Evolutionary conservation across 2,113 vertebrate genomes (phyloP), one percentile per base, ranked within the genome.

Genomic region (Phylloscopus trochiloides): DNA sequence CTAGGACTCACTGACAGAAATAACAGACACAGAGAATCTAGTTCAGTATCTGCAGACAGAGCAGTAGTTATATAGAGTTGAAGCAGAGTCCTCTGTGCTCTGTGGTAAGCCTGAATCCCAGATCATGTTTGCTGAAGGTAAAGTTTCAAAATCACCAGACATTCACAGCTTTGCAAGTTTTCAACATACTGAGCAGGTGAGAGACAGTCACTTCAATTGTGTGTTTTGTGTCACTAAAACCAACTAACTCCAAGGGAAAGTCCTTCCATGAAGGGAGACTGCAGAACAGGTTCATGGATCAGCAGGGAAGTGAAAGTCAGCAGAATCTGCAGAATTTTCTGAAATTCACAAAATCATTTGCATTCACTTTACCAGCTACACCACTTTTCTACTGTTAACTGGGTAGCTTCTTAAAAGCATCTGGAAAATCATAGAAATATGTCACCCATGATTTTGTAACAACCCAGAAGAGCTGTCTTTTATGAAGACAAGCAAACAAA

Each of bases 241-340:
- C 24, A 55, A 1, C 12, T 6, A 42, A 48, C 6, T 29, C 12
- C 42, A 48, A 59, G 38, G 28, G 20, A 67, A 86, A 59, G 12
- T 13, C 13, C 3, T 24, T 74, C 21, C 32, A 1, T 29, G 10
- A 52, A 47, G 32, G 34, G 25, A 84, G 14, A 8, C 21, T 40
- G 17, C 0, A 4, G 20, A 92, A 32, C 10, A 58, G 4, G 25
- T 32, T 54, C 16, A 9, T 2, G 0, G 73, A 16, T 26, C 32
- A 61, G 22, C 12, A 78, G 24, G 24, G 26, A 89, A 67, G 25
- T 20, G 40, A 77, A 90, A 71, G 28, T 10, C 28, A 2, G 17
- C 6, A 25, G 74, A 57, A 75, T 61, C 29, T 50, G 29, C 50
- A 79, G 32, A 84, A 68, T 85, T 76, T 79, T 58, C 34, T 50